Percentiles rank a stretch among this genome's conserved stretches.
phyloP scores from a whole-genome alignment of 1,140 invertebrate genomes.

The Conopomorpha cramerella region DNA sequence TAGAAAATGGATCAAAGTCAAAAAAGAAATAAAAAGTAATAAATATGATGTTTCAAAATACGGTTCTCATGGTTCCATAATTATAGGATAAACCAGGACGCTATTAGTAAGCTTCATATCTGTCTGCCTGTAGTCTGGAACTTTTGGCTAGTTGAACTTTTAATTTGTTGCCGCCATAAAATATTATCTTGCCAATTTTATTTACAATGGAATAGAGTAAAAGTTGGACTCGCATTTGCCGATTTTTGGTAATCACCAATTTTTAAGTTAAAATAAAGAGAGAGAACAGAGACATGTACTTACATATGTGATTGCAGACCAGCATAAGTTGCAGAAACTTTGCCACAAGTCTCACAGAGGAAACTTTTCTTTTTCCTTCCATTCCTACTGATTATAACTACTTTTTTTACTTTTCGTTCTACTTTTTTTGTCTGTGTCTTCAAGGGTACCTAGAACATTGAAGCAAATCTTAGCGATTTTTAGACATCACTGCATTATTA shows the following conservation, averaged over 20 bases:
- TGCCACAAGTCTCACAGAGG: conserved; percentile 46
- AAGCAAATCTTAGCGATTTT: too few species aligned
- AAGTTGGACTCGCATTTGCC: too few species aligned
- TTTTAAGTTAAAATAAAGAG: not conserved
- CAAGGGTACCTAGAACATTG: not conserved
- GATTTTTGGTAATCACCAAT: not conserved
- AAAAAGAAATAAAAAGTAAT: not conserved
- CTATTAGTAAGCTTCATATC: too few species aligned
- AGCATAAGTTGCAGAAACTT: conserved; percentile 33
- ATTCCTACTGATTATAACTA: conserved; percentile 5
- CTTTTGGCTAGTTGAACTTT: too few species aligned
- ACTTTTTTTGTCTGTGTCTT: conserved; percentile 28
- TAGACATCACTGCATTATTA: too few species aligned
- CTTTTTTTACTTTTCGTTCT: conserved; percentile 23
- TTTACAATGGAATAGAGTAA: not conserved
- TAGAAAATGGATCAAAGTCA: not conserved
- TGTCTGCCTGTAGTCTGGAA: too few species aligned
- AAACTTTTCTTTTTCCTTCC: conserved; percentile 23
- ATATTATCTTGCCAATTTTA: not conserved
- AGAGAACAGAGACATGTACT: conserved; percentile 7
- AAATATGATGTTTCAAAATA: not conserved
- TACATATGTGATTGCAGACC: conserved; percentile 31
- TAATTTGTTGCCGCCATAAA: too few species aligned
- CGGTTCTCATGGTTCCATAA: not conserved
- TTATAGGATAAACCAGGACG: too few species aligned